These are phyloP conservation scores for Cerceris ruficornis DNA, from an alignment of 2,888 invertebrate genomes.

Conservation along the genomic window DNA sequence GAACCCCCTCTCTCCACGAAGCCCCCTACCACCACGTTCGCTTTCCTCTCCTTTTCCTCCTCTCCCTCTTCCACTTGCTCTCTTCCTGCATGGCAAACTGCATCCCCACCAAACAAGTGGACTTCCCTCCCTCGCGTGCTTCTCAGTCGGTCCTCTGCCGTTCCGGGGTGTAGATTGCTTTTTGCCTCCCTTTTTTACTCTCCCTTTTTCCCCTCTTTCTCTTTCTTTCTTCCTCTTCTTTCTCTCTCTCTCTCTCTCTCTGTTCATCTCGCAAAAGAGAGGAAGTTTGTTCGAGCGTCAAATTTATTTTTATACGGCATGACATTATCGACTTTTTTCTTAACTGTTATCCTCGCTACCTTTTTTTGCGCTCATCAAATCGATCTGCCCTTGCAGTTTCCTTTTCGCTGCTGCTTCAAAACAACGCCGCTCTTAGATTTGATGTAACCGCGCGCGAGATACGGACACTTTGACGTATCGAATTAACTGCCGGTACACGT, in stretches of 20 bases:
- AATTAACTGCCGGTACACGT: too few species aligned
- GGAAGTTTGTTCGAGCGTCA: constrained; percentile 27
- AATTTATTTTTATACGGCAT: constrained; percentile 38
- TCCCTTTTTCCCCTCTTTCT: constrained; percentile 4
- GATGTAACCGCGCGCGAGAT: background rate
- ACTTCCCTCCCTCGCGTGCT: constrained; percentile 59
- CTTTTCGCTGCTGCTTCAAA: background rate
- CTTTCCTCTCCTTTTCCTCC: constrained; percentile 22
- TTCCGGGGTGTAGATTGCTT: constrained; percentile 30
- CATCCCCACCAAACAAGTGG: constrained; percentile 43
- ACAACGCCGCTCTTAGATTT: background rate
- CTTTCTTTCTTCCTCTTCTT: constrained; percentile 19
- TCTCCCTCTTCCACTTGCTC: constrained; percentile 25
- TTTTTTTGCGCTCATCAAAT: constrained; percentile 36
- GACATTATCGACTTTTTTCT: constrained; percentile 18
- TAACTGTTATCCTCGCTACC: background rate
- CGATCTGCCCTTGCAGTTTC: constrained; percentile 45
- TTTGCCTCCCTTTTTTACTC: constrained; percentile 15
- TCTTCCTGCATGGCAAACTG: constrained; percentile 32
- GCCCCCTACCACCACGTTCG: constrained; percentile 24
- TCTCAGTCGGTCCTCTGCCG: constrained; percentile 50
- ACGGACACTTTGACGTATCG: too few species aligned
- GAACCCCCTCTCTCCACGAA: constrained; percentile 46
- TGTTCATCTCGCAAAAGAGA: background rate
- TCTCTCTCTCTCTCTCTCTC: background rate